These are phyloP conservation scores for Silurus lanzhouensis DNA, from an alignment of 2,797 vertebrate genomes.

Conservation along the genomic window DNA sequence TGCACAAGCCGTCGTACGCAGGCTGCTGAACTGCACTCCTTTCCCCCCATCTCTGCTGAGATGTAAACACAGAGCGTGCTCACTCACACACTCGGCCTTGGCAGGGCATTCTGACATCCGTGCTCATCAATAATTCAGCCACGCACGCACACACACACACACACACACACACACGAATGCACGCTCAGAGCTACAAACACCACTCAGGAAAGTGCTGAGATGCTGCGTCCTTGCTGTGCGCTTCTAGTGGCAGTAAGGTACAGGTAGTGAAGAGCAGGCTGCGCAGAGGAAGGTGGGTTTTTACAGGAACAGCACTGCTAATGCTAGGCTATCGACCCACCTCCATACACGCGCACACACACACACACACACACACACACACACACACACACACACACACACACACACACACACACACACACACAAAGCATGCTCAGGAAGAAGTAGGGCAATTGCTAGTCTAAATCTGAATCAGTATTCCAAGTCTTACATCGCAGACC, in stretches of 20 bases:
- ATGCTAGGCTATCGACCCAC: slow-evolving; percentile 32
- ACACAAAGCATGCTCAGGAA: slow-evolving; percentile 6
- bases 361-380: too few relatives aligned
- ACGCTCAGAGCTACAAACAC: slow-evolving; percentile 36
- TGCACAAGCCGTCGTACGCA: slow-evolving; percentile 79
- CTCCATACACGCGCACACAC: slow-evolving; percentile 23
- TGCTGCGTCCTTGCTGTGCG: slow-evolving; percentile 34
- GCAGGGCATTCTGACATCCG: slow-evolving; percentile 63
- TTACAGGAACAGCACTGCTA: slow-evolving; percentile 46
- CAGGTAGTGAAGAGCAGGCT: slow-evolving; percentile 45
- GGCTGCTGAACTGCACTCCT: slow-evolving; percentile 71
- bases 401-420: too few relatives aligned
- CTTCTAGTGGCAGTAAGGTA: slow-evolving; percentile 25
- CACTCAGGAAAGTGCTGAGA: slow-evolving; percentile 48
- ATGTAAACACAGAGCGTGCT: slow-evolving; percentile 61
- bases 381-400: too few relatives aligned
- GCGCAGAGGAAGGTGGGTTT: slow-evolving; percentile 47
- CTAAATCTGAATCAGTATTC: neutral
- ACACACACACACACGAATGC: slow-evolving; percentile 54
- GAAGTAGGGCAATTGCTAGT: neutral
- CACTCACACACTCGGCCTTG: slow-evolving; percentile 42
- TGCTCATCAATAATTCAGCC: slow-evolving; percentile 91
- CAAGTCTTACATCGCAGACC: neutral
- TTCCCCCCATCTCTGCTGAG: slow-evolving; percentile 80
- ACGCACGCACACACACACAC: slow-evolving; percentile 55